Base-by-base conservation (phyloP, 2,113 vertebrate genomes). In the Cephalopholis sonnerati region DNA sequence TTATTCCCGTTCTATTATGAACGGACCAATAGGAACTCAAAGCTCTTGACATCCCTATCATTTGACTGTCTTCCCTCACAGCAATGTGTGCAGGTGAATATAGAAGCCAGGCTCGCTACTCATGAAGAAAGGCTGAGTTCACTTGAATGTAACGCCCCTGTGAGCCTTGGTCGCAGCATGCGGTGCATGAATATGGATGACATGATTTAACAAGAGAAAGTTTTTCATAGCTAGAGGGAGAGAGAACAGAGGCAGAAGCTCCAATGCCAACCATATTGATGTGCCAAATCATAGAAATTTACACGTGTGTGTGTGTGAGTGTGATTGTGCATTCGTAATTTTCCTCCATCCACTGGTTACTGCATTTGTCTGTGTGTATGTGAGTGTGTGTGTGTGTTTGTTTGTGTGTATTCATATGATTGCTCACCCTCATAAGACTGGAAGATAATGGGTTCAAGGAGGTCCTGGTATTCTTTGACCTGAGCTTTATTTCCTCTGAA, bases 391-490 rank as follows among this genome's bases (percentile, higher is more conserved):
- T n/a, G 24, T 32, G 53, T 63, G 27, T 68, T 39, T 46, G 46
- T 50, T 5, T 11, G 8, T 29, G 18, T 54, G 5, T 58, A 13
- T 76, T 39, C 2, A 27, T 41, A 44, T 58, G 3, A 81, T 62
- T 64, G 63, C 91, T 92, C 95, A 99, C 98, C 98, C 86, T 99
- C 98, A 79, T 90, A 87, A 13, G 97, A 96, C 50, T 96, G 96
- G 69, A 98, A 98, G 82, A 99, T 95, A 80, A 99, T 86, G 29
- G 96, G 96, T 15, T 97, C 94, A 79, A 99, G 94, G 67, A 99
- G 96, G 15, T 96, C 94, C 74, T 97, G 95, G 88, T 98, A 99
- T 20, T 99, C 97, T 73, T 97, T 96, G 53, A 99, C 97, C 94
- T 99, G 98, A 15, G 93, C 86, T n/a, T 90, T 75, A 74, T 98